These are phyloP conservation scores for Melieria crassipennis DNA, from an alignment of 2,888 invertebrate genomes.

Conservation along the genomic window DNA sequence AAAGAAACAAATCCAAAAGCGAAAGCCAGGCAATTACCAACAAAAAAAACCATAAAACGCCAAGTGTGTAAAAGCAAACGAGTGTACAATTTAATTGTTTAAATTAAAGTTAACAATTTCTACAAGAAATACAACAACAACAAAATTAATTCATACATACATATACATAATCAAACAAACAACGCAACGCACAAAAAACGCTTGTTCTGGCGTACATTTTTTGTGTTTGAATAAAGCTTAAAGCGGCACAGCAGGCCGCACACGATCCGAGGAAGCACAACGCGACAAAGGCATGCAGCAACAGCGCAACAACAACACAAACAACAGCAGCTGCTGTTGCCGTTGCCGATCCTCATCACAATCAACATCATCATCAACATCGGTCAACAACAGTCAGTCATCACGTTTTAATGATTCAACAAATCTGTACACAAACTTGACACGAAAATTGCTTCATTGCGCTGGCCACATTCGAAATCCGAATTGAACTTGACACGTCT, in stretches of 20 bases:
- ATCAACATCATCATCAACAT: background rate
- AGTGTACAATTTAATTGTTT: constrained; percentile 36
- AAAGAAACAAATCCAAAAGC: constrained; percentile 2
- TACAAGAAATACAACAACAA: no score
- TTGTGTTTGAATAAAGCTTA: no score
- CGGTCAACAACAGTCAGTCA: constrained; percentile 14
- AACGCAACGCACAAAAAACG: no score
- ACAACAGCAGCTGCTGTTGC: background rate
- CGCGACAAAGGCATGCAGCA: no score
- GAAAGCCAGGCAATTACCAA: background rate
- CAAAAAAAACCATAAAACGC: background rate
- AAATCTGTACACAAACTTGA: background rate
- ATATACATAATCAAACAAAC: no score
- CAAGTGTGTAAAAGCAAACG: constrained; percentile 29
- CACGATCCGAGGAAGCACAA: no score
- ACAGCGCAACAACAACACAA: background rate
- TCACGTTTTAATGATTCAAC: constrained; percentile 31
- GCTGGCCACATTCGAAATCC: background rate
- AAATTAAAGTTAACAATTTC: constrained; percentile 29
- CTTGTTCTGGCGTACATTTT: no score
- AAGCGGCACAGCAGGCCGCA: no score
- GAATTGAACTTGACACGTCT: constrained; percentile 24
- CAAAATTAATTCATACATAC: no score
- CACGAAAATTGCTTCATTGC: constrained; percentile 16
- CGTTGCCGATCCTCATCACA: background rate